Conservation (phyloP, 2,113 vertebrate genomes). For the Dipodomys merriami region DNA sequence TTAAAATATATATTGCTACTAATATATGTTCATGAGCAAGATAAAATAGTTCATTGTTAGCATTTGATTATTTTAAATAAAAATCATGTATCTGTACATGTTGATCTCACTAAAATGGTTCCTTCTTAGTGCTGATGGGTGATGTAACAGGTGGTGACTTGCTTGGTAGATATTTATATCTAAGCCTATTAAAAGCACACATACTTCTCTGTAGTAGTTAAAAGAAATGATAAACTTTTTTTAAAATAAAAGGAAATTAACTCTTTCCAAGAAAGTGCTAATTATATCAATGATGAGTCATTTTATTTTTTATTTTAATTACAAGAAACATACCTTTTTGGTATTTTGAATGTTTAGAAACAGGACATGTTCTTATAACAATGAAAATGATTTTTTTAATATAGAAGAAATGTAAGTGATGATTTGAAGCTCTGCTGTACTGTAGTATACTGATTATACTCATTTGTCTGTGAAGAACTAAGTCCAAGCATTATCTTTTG, state of each 20-base stretch:
- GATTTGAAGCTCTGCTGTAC: background rate
- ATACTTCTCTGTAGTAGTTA: background rate
- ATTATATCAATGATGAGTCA: background rate
- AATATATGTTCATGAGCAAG: background rate
- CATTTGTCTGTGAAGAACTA: background rate
- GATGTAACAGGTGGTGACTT: background rate
- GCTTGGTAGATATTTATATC: background rate
- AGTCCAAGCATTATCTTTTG: conserved; percentile 6
- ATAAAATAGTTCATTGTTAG: background rate
- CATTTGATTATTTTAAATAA: background rate
- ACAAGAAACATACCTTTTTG: too few species aligned
- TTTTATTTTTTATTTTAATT: background rate
- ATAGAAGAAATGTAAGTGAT: conserved; percentile 6
- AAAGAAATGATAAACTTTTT: background rate
- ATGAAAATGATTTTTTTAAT: background rate
- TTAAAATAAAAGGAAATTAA: conserved; percentile 1
- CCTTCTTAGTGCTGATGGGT: background rate
- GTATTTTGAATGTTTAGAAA: background rate
- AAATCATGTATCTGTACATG: background rate
- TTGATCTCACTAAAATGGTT: background rate
- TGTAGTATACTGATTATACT: background rate
- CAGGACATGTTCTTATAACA: background rate
- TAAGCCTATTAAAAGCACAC: background rate
- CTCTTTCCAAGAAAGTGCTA: conserved; percentile 10
- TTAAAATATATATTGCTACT: background rate